Conservation (phyloP, 2,888 invertebrate species). For the Erebia epiphron region DNA sequence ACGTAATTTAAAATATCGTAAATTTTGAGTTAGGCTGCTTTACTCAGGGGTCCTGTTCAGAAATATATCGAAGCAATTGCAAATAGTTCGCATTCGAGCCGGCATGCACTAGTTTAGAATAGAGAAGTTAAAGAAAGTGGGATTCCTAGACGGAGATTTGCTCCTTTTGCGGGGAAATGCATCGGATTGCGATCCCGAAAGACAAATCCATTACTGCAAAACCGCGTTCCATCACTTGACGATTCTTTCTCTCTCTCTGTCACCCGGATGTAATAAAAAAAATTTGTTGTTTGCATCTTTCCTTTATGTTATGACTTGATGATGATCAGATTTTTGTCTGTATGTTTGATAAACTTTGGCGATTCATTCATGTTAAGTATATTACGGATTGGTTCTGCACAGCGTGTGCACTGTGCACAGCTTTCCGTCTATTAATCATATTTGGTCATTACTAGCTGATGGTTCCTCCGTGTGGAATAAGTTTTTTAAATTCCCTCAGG, state of each 20-base stretch:
- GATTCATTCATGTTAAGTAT: no score
- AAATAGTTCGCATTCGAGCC: constrained; percentile 54
- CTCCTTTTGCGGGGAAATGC: constrained; percentile 37
- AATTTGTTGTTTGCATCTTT: neutral
- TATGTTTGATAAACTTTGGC: no score
- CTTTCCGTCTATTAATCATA: no score
- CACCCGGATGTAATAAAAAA: neutral
- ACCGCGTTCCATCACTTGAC: constrained; percentile 35
- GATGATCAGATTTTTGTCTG: no score
- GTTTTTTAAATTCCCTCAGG: no score
- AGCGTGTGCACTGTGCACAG: no score
- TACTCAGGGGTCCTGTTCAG: neutral
- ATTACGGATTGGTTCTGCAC: no score
- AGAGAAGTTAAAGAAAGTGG: constrained; percentile 59
- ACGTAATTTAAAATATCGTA: no score
- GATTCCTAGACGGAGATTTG: constrained; percentile 41
- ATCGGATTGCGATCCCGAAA: constrained; percentile 22
- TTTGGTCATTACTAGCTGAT: no score
- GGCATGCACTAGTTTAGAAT: constrained; percentile 51
- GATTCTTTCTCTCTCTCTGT: neutral
- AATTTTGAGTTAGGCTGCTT: constrained; percentile 6
- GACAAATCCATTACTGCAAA: constrained; percentile 39
- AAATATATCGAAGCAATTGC: constrained; percentile 51
- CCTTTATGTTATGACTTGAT: neutral
- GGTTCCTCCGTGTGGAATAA: no score